Evolutionary conservation across 2,888 invertebrate genomes (phyloP).

Genomic region (Phaedon cochleariae): DNA sequence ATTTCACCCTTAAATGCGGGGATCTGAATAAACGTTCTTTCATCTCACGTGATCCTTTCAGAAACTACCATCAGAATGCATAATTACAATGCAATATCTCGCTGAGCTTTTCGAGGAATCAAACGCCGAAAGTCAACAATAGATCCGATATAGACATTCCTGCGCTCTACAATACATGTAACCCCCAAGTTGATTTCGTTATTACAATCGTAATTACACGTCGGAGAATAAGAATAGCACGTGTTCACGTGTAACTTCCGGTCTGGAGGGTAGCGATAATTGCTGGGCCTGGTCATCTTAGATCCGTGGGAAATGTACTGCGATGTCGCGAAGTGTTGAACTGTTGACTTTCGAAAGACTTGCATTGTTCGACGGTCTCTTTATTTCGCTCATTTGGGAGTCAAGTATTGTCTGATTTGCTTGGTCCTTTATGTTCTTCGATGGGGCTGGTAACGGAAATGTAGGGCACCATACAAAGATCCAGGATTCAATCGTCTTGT

Average conservation of each 20-base stretch:
- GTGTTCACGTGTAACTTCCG: slow-evolving; percentile 59
- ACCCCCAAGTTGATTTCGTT: slow-evolving; percentile 46
- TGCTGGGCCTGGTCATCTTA: slow-evolving; percentile 52
- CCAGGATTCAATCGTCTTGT: too few species aligned
- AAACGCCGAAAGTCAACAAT: slow-evolving; percentile 33
- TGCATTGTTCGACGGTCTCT: background rate
- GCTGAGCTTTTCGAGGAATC: slow-evolving; percentile 49
- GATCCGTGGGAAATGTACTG: slow-evolving; percentile 54
- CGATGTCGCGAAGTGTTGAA: background rate
- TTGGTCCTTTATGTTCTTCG: background rate
- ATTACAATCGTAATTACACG: slow-evolving; percentile 50
- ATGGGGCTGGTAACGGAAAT: background rate
- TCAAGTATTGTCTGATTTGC: background rate
- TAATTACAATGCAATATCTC: slow-evolving; percentile 52
- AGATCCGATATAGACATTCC: slow-evolving; percentile 34
- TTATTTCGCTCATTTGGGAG: background rate
- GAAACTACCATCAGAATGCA: slow-evolving; percentile 42
- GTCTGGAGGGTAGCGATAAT: slow-evolving; percentile 54
- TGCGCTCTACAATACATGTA: slow-evolving; percentile 49
- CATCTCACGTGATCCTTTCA: background rate
- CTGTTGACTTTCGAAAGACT: background rate
- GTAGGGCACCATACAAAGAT: background rate
- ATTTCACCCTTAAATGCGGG: background rate
- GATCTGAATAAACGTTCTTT: background rate
- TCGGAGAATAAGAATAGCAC: slow-evolving; percentile 50